Percentiles rank a stretch among this genome's conserved stretches.
These are phyloP conservation scores for Cylindroiulus punctatus DNA, from an alignment of 2,888 invertebrate genomes.

Conservation along the genomic window DNA sequence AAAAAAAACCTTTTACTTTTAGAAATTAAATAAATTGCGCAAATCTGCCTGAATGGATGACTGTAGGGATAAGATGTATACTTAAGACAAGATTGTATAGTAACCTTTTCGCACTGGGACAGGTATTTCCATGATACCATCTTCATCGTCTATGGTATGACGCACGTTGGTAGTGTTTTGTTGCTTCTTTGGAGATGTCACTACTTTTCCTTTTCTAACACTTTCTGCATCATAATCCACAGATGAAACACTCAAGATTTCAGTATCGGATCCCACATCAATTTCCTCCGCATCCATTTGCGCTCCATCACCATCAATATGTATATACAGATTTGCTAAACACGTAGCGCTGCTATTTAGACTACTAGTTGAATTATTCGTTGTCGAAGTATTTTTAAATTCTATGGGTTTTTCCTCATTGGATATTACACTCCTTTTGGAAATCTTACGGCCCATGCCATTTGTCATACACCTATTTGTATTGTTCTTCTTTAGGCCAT, in stretches of 20 bases:
- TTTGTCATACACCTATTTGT: too few species aligned
- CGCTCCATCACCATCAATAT: neutral
- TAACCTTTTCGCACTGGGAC: conserved; percentile 10
- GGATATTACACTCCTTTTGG: neutral
- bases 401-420: too few species aligned
- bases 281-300: neutral
- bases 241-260: neutral
- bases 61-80: too few species aligned
- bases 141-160: neutral
- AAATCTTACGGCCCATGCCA: neutral
- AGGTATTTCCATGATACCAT: conserved; percentile 13
- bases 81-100: neutral
- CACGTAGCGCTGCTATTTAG: neutral
- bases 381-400: neutral
- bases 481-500: neutral
- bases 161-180: neutral
- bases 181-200: neutral
- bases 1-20: too few species aligned
- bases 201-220: neutral
- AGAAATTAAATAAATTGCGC: too few species aligned
- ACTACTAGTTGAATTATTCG: neutral
- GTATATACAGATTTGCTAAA: neutral
- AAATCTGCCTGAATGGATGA: too few species aligned
- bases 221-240: neutral
- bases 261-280: neutral